Percentiles rank a stretch among this genome's conserved stretches.
These are phyloP conservation scores for Agonopterix arenella DNA, from an alignment of 2,888 invertebrate genomes.

Conservation along the genomic window DNA sequence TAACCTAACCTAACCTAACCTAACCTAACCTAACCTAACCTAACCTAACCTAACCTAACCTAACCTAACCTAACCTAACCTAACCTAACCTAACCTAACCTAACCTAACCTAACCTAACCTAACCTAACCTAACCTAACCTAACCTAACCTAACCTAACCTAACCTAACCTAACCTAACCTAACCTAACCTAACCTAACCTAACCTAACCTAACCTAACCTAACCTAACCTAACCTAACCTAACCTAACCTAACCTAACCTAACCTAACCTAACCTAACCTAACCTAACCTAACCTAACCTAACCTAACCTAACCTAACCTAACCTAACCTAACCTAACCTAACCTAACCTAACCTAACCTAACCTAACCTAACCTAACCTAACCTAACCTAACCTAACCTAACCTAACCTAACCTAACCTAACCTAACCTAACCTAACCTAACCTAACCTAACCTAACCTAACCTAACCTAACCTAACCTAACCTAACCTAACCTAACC, in stretches of 20 bases:
- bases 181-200: conserved; percentile 7
- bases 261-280: conserved; percentile 9
- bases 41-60: too few species aligned
- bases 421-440: conserved; percentile 6
- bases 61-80: too few species aligned
- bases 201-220: conserved; percentile 5
- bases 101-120: conserved; percentile 7
- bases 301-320: too few species aligned
- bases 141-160: conserved; percentile 10
- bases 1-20: too few species aligned
- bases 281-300: not conserved
- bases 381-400: conserved; percentile 8
- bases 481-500: not conserved
- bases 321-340: too few species aligned
- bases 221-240: not conserved
- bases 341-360: too few species aligned
- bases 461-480: not conserved
- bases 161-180: conserved; percentile 9
- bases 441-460: conserved; percentile 5
- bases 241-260: conserved; percentile 4
- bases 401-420: conserved; percentile 3
- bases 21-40: too few species aligned
- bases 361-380: conserved; percentile 8
- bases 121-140: conserved; percentile 6
- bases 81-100: not conserved